A percentile compares a stretch with the other conserved stretches of the same genome.
Evolutionary conservation across 2,113 vertebrate species (phyloP).

Genomic region (Anguilla rostrata): DNA sequence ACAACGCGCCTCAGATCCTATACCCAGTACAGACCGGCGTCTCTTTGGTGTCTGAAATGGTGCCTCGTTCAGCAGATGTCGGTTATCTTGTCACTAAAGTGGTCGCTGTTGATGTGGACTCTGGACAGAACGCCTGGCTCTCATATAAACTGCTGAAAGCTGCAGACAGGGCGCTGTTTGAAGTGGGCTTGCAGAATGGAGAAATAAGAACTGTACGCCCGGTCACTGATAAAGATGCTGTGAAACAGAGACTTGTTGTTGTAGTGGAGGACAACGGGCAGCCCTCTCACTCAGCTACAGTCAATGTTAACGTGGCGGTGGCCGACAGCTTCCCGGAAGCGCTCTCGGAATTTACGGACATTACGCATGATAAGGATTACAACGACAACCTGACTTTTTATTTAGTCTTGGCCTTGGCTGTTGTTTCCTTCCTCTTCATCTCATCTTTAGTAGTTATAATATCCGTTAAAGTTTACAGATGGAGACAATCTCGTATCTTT

Average conservation of each 20-base stretch:
- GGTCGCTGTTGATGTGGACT: constrained; percentile 57
- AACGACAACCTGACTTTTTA: constrained; percentile 46
- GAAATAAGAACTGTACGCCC: constrained; percentile 44
- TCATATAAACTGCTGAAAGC: constrained; percentile 51
- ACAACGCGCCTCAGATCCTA: constrained; percentile 46
- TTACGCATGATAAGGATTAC: constrained; percentile 40
- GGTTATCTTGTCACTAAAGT: constrained; percentile 65
- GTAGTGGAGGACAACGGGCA: constrained; percentile 55
- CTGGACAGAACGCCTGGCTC: constrained; percentile 59
- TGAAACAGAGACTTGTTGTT: constrained; percentile 47
- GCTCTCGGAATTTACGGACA: constrained; percentile 47
- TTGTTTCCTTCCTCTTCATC: constrained; percentile 49
- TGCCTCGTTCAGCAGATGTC: constrained; percentile 60
- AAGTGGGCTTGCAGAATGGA: constrained; percentile 43
- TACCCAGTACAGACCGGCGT: constrained; percentile 47
- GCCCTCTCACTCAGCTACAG: constrained; percentile 53
- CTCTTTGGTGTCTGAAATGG: constrained; percentile 59
- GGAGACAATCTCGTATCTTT: constrained; percentile 68
- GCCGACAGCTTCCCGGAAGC: constrained; percentile 53
- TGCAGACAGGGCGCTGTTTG: constrained; percentile 42
- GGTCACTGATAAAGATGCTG: constrained; percentile 42
- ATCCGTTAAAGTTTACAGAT: constrained; percentile 59
- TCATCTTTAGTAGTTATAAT: constrained; percentile 36
- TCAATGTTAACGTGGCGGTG: constrained; percentile 52
- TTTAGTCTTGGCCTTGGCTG: constrained; percentile 42